phyloP scores from a whole-genome alignment of 2,113 vertebrate genomes.

The Urocolius indicus region DNA sequence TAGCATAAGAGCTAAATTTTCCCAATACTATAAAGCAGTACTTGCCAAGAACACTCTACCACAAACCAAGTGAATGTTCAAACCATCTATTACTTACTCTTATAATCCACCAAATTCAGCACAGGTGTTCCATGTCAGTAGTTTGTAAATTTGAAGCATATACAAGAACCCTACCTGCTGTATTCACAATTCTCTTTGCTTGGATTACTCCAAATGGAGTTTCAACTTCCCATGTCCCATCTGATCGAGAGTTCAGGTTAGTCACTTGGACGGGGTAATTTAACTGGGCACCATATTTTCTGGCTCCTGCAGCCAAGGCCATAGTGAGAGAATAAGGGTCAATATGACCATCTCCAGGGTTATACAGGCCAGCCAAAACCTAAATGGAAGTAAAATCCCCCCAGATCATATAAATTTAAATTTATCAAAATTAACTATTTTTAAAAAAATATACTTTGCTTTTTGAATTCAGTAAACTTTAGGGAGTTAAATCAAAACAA shows the following conservation, averaged over 20 bases:
- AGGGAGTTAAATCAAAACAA: background rate
- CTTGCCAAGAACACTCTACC: background rate
- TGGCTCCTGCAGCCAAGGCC: constrained; percentile 95
- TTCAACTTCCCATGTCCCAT: constrained; percentile 93
- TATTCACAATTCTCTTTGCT: constrained; percentile 91
- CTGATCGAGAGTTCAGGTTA: constrained; percentile 77
- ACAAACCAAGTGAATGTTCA: background rate
- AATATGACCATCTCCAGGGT: constrained; percentile 96
- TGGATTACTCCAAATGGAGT: constrained; percentile 87
- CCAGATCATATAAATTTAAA: background rate
- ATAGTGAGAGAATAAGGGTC: constrained; percentile 98
- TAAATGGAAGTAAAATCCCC: constrained; percentile 59
- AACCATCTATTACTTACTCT: background rate
- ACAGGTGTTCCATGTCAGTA: background rate
- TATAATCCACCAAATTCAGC: background rate
- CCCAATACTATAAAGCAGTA: background rate
- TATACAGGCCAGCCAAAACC: constrained; percentile 94
- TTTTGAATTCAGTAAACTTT: background rate
- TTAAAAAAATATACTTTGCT: background rate
- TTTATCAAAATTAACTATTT: background rate
- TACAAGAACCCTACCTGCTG: constrained; percentile 83
- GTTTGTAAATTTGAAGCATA: background rate
- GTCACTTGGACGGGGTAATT: constrained; percentile 88
- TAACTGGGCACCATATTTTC: constrained; percentile 93
- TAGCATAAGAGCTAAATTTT: background rate